Conservation (phyloP, 2,113 vertebrate genomes). For the Pseudolaguvia tuberculata region DNA sequence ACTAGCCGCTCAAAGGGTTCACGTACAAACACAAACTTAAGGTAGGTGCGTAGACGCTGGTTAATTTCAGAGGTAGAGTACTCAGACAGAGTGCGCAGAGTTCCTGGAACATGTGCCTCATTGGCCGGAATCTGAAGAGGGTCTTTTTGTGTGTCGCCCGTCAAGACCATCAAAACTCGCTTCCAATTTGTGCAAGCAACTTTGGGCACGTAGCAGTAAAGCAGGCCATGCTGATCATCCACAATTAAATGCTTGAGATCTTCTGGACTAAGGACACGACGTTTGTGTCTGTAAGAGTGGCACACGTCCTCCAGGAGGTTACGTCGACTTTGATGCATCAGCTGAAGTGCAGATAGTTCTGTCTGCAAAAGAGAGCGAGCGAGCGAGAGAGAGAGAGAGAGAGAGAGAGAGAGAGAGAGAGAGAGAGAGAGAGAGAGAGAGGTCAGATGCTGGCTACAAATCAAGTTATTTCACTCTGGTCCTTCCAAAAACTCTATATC, state of each 20-base stretch:
- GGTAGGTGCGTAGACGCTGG: constrained; percentile 83
- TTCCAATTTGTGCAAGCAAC: constrained; percentile 98
- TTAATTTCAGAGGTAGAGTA: constrained; percentile 83
- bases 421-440: background rate
- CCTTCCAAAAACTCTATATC: no score
- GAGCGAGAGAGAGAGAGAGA: background rate
- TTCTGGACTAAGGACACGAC: constrained; percentile 76
- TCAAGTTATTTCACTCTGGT: background rate
- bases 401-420: background rate
- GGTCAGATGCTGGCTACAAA: background rate
- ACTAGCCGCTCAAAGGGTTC: constrained; percentile 92
- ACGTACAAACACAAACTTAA: constrained; percentile 90
- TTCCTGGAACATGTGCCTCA: constrained; percentile 80
- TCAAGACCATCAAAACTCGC: constrained; percentile 88
- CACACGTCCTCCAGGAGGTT: constrained; percentile 77
- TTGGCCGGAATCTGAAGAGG: constrained; percentile 83
- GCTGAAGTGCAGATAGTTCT: constrained; percentile 67
- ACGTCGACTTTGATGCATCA: constrained; percentile 75
- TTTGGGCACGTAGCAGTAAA: constrained; percentile 97
- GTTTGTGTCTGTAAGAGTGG: constrained; percentile 75
- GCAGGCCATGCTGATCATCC: constrained; percentile 81
- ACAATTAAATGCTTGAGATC: constrained; percentile 92
- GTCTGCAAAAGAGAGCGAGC: constrained; percentile 42
- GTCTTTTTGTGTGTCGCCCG: constrained; percentile 69
- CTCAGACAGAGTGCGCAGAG: constrained; percentile 82